phyloP scores from a whole-genome alignment of 2,888 invertebrate genomes.

The Chrysolina oricalcia region DNA sequence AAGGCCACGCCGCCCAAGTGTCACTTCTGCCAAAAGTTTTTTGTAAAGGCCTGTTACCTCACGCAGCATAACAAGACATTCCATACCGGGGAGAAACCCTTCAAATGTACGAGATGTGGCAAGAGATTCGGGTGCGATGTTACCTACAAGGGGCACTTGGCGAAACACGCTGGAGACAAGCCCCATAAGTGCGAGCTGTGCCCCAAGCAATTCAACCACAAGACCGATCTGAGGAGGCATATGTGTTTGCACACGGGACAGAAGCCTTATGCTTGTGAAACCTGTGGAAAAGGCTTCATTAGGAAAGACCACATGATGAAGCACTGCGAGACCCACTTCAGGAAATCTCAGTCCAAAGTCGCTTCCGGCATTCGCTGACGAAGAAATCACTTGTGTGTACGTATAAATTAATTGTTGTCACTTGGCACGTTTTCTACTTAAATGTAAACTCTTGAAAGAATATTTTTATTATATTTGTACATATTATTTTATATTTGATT shows the following conservation, averaged over 20 bases:
- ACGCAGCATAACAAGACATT: slow-evolving; percentile 94
- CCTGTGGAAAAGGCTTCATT: slow-evolving; percentile 91
- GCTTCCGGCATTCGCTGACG: slow-evolving; percentile 56
- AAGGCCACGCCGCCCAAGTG: slow-evolving; percentile 76
- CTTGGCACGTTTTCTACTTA: slow-evolving; percentile 65
- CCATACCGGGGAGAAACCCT: slow-evolving; percentile 90
- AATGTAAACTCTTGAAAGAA: slow-evolving; percentile 57
- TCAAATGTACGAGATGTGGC: slow-evolving; percentile 88
- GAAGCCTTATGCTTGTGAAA: slow-evolving; percentile 87
- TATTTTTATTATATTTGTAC: slow-evolving; percentile 62
- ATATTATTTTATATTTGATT: slow-evolving; percentile 60
- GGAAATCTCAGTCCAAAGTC: slow-evolving; percentile 71
- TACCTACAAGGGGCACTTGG: slow-evolving; percentile 82
- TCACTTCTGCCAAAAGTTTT: slow-evolving; percentile 87
- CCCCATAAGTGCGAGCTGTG: slow-evolving; percentile 90
- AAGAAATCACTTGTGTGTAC: slow-evolving; percentile 53
- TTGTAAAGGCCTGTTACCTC: slow-evolving; percentile 90
- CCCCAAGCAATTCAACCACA: slow-evolving; percentile 92
- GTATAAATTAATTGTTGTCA: slow-evolving; percentile 61
- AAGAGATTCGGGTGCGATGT: slow-evolving; percentile 85
- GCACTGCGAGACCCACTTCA: slow-evolving; percentile 86
- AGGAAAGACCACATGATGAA: slow-evolving; percentile 94
- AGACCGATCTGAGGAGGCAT: slow-evolving; percentile 90
- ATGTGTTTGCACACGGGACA: slow-evolving; percentile 90
- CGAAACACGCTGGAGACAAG: slow-evolving; percentile 87